Percentiles rank a stretch among this genome's conserved stretches.
Conservation (phyloP, 92 coral and sea anemone genomes). For the Paragorgia papillata region DNA sequence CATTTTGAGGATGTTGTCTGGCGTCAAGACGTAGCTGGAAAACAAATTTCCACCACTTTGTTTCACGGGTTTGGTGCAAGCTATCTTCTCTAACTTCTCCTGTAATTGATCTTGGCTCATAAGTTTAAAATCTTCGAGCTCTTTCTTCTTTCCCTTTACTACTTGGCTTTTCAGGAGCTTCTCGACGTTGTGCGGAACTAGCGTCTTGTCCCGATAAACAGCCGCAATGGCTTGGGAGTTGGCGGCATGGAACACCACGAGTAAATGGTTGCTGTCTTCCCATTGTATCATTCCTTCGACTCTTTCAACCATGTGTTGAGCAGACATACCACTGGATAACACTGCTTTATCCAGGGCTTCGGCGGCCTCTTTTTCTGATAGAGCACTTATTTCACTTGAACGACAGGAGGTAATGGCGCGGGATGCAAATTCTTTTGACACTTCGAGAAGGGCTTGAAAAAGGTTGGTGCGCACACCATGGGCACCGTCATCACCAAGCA, state of each 20-base stretch:
- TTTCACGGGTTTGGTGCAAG: conserved; percentile 42
- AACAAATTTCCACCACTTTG: neutral
- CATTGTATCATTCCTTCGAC: conserved; percentile 80
- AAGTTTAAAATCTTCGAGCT: conserved; percentile 48
- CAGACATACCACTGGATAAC: conserved; percentile 43
- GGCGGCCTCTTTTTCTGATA: conserved; percentile 62
- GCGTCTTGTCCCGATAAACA: conserved; percentile 57
- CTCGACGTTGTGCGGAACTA: conserved; percentile 64
- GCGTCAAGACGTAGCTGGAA: conserved; percentile 71
- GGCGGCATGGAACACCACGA: conserved; percentile 68
- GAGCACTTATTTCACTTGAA: conserved; percentile 49
- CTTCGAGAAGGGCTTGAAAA: conserved; percentile 66
- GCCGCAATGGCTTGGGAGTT: conserved; percentile 69
- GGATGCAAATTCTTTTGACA: conserved; percentile 72
- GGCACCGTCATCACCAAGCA: conserved; percentile 52
- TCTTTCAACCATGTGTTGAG: conserved; percentile 69
- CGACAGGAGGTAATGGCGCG: conserved; percentile 13
- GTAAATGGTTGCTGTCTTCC: conserved; percentile 78
- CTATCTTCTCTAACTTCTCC: conserved; percentile 59
- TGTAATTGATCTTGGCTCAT: conserved; percentile 61
- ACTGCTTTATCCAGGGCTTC: conserved; percentile 63
- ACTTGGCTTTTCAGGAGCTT: conserved; percentile 64
- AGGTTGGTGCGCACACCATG: conserved; percentile 67
- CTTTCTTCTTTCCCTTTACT: conserved; percentile 23
- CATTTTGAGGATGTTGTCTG: conserved; percentile 84